A percentile compares a stretch with the other conserved stretches of the same genome.
phyloP scores from a whole-genome alignment of 2,113 vertebrate species.

The Heterotis niloticus region DNA sequence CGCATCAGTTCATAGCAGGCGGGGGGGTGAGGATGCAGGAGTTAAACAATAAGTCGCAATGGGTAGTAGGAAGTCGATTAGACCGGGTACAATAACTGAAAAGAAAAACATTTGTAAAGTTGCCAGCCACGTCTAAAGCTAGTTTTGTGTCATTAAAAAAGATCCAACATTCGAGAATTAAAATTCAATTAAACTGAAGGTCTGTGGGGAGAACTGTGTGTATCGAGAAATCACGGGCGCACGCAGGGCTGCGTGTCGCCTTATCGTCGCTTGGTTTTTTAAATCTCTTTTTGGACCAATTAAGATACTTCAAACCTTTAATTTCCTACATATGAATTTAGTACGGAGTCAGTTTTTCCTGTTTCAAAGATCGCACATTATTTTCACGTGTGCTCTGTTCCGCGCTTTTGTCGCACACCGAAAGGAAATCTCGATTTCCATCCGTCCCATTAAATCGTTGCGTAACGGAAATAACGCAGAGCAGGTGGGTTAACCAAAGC shows the following conservation, averaged over 20 bases:
- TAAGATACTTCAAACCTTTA: too few species aligned
- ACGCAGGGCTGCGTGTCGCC: too few species aligned
- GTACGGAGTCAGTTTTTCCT: too few species aligned
- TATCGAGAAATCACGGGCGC: too few species aligned
- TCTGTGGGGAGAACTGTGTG: too few species aligned
- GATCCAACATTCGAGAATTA: background rate
- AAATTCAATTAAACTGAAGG: background rate
- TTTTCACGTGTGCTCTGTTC: too few species aligned
- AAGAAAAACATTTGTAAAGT: background rate
- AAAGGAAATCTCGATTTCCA: background rate
- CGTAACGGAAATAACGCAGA: background rate
- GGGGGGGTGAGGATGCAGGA: background rate
- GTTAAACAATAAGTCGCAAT: background rate
- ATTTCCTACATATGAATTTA: too few species aligned
- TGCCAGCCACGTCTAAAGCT: background rate
- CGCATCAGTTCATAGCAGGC: constrained; percentile 17
- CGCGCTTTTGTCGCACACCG: too few species aligned
- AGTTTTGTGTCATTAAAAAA: background rate
- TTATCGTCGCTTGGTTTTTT: too few species aligned
- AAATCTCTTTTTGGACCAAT: too few species aligned
- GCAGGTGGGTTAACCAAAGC: background rate
- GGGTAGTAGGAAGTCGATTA: background rate
- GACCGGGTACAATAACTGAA: background rate
- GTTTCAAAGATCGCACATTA: too few species aligned
- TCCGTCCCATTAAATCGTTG: background rate